These are phyloP conservation scores for Leptarthrus brevirostris DNA, from an alignment of 2,888 invertebrate species.

Conservation along the genomic window DNA sequence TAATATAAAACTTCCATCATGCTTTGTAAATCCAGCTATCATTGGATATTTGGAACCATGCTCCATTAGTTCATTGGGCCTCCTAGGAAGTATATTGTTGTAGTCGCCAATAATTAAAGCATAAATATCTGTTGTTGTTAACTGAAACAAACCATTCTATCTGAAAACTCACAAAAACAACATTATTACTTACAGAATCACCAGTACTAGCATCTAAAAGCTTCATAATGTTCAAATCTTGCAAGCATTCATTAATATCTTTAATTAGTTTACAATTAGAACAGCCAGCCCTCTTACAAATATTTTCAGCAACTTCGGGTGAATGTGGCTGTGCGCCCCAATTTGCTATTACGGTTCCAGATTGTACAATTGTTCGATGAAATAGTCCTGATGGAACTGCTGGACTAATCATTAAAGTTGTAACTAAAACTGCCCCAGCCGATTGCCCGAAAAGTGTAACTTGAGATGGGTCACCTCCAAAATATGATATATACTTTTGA, in stretches of 20 bases:
- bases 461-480: slow-evolving; percentile 68
- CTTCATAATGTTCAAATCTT: slow-evolving; percentile 50
- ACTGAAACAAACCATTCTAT: not conserved
- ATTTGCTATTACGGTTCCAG: slow-evolving; percentile 68
- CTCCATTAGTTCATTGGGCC: slow-evolving; percentile 51
- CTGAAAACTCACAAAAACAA: slow-evolving; percentile 44
- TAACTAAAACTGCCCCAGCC: slow-evolving; percentile 68
- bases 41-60: slow-evolving; percentile 60
- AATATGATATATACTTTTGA: slow-evolving; percentile 66
- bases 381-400: slow-evolving; percentile 63
- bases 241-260: slow-evolving; percentile 61
- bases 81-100: slow-evolving; percentile 58
- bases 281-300: slow-evolving; percentile 61
- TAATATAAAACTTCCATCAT: slow-evolving; percentile 68
- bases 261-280: slow-evolving; percentile 55
- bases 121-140: not conserved
- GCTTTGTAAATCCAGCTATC: slow-evolving; percentile 68
- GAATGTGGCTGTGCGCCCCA: slow-evolving; percentile 68
- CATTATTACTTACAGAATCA: slow-evolving; percentile 51
- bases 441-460: slow-evolving; percentile 71
- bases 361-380: slow-evolving; percentile 69
- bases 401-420: slow-evolving; percentile 67
- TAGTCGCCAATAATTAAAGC: slow-evolving; percentile 55
- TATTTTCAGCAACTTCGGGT: slow-evolving; percentile 59
- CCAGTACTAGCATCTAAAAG: slow-evolving; percentile 7